Evolutionary conservation across 1,140 invertebrate species (phyloP).

Genomic region (Drosophila funebris): DNA sequence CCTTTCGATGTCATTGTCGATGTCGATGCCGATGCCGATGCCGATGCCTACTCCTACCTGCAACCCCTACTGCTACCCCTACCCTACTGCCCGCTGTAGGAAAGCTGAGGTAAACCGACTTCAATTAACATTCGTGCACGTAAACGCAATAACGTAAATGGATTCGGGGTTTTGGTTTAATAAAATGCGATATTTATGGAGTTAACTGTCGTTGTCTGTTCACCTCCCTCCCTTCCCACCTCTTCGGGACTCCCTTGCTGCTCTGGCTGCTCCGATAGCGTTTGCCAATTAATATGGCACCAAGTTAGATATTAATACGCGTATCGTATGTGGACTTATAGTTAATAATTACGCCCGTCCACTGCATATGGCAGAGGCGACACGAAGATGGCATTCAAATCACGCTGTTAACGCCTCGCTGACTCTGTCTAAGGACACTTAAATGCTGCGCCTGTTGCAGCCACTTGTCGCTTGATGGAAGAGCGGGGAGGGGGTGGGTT

Average conservation of each 20-base stretch:
- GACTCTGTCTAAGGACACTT: constrained; percentile 6
- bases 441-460: constrained; percentile 5
- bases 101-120: constrained; percentile 43
- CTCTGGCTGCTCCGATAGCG: constrained; percentile 33
- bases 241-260: too few relatives aligned
- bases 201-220: constrained; percentile 44
- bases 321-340: constrained; percentile 12
- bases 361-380: constrained; percentile 11
- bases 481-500: not conserved
- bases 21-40: not conserved
- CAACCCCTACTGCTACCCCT: not conserved
- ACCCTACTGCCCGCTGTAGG: too few relatives aligned
- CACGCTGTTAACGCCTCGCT: not conserved
- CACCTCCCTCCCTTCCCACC: not conserved
- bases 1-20: too few relatives aligned
- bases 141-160: constrained; percentile 79
- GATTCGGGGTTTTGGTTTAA: constrained; percentile 73
- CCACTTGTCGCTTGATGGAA: not conserved
- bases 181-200: constrained; percentile 80
- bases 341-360: constrained; percentile 58
- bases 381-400: constrained; percentile 19
- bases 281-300: constrained; percentile 71
- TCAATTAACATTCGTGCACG: constrained; percentile 81
- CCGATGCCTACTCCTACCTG: not conserved
- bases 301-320: constrained; percentile 56